phyloP scores from a whole-genome alignment of 2,888 invertebrate species.

The Nemotelus pantherinus region DNA sequence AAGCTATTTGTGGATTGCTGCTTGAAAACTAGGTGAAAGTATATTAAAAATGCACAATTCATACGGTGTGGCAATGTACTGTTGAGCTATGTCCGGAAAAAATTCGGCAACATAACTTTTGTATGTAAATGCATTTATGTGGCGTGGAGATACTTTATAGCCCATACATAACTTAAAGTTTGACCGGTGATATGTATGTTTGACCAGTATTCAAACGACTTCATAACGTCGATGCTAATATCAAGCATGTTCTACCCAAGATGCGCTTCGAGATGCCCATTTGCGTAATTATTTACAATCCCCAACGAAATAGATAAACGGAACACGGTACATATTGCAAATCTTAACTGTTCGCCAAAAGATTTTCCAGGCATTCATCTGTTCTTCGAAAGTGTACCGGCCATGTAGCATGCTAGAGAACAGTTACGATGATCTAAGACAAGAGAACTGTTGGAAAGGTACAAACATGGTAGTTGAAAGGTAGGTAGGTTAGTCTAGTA shows the following conservation, averaged over 20 bases:
- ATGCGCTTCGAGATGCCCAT: slow-evolving; percentile 25
- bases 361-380: slow-evolving; percentile 21
- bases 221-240: too few relatives aligned
- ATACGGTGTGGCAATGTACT: too few relatives aligned
- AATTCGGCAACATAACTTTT: too few relatives aligned
- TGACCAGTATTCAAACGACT: too few relatives aligned
- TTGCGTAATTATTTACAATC: slow-evolving; percentile 31
- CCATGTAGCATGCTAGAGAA: slow-evolving; percentile 50
- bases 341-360: slow-evolving; percentile 35
- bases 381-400: slow-evolving; percentile 47
- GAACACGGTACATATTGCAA: slow-evolving; percentile 27
- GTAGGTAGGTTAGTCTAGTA: slow-evolving; percentile 37
- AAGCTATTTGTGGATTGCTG: too few relatives aligned
- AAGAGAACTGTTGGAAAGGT: slow-evolving; percentile 35
- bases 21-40: too few relatives aligned
- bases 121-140: too few relatives aligned
- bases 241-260: neutral
- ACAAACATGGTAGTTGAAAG: slow-evolving; percentile 41
- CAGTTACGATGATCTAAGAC: slow-evolving; percentile 47
- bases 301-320: slow-evolving; percentile 13
- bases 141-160: too few relatives aligned
- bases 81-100: too few relatives aligned
- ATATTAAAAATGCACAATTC: too few relatives aligned
- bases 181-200: neutral
- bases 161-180: neutral